phyloP scores from a whole-genome alignment of 2,113 vertebrate species.

The Pomatostomus ruficeps region DNA sequence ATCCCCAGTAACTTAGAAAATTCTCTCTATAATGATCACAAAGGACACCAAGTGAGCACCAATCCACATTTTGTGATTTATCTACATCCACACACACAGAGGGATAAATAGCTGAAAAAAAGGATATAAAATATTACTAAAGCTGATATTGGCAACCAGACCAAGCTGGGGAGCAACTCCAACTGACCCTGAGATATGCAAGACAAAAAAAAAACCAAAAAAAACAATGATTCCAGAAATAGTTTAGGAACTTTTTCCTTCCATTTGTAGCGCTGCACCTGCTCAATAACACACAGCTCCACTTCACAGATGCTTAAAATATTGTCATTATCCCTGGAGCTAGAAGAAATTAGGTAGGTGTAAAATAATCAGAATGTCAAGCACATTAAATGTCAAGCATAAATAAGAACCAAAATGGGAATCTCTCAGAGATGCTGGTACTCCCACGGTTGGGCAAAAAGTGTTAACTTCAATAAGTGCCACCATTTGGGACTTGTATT shows the following conservation, averaged over 20 bases:
- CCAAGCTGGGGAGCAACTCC: not conserved
- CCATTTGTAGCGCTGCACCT: not conserved
- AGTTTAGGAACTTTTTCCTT: not conserved
- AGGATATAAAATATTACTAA: not conserved
- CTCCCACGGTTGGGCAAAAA: slow-evolving; percentile 46
- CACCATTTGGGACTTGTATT: not conserved
- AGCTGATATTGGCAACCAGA: not conserved
- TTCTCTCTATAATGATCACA: not conserved
- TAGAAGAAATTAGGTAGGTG: slow-evolving; percentile 52
- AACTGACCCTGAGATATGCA: accelerated
- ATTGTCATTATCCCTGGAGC: slow-evolving; percentile 35
- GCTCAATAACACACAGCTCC: not conserved
- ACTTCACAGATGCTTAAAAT: slow-evolving; percentile 40
- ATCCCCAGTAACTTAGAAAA: not conserved
- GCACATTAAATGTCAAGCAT: slow-evolving; percentile 55
- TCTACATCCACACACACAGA: not conserved
- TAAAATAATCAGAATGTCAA: slow-evolving; percentile 58
- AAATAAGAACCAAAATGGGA: slow-evolving; percentile 52
- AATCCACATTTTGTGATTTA: not conserved
- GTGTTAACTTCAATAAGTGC: slow-evolving; percentile 15
- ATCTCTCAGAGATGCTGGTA: slow-evolving; percentile 21
- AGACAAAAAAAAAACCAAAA: not conserved
- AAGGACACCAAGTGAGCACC: not conserved
- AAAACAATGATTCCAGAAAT: not conserved
- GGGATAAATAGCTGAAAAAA: not conserved